Base-by-base conservation (phyloP, 2,113 vertebrate genomes). In the Elanus axillaris region DNA sequence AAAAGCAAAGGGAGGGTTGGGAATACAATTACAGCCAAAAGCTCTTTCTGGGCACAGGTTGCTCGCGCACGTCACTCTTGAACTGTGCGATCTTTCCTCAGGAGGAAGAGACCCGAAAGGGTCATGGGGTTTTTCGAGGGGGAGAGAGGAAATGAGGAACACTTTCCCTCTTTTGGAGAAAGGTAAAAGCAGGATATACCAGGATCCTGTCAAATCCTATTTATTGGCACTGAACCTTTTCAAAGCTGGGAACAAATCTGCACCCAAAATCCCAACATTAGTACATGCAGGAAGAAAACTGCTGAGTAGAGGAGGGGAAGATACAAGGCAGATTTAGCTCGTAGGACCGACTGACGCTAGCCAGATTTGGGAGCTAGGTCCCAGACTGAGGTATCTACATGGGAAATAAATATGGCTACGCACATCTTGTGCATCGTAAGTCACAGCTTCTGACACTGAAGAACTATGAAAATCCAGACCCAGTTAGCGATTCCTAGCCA, bases 131-230 rank as follows among this genome's bases (percentile, higher is more conserved):
- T 93, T 96, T 91, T 74, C 1, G 0, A 80, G 32, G 67, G 67
- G 67, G 68, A 93, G 87, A 90, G 60, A 97, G 96, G 97, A 97
- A 95, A 96, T 93, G 91, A 94, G 96, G 89, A 96, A 74, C 89
- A 95, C 96, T 96, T 94, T 97, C 96, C 63, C 87, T 95, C 66
- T 90, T 89, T 90, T 66, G 84, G 96, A 96, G 85, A 95, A 96
- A 95, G 91, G 95, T 97, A 96, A 97, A 96, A 97, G 95, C 95
- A 95, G 94, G 94, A 97, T 96, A 90, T 95, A 90, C 71, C 62
- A 91, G 81, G 87, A 96, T 97, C 91, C 91, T 86, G 87, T 88
- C 77, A 86, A 94, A 79, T 86, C 89, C 69, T 67, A 6, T 88
- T 88, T 92, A 69, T 64, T 87, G 80, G 77, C 89, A 91, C 67